Conservation (phyloP, 2,888 invertebrate genomes). For the Orthonevra nobilis region DNA sequence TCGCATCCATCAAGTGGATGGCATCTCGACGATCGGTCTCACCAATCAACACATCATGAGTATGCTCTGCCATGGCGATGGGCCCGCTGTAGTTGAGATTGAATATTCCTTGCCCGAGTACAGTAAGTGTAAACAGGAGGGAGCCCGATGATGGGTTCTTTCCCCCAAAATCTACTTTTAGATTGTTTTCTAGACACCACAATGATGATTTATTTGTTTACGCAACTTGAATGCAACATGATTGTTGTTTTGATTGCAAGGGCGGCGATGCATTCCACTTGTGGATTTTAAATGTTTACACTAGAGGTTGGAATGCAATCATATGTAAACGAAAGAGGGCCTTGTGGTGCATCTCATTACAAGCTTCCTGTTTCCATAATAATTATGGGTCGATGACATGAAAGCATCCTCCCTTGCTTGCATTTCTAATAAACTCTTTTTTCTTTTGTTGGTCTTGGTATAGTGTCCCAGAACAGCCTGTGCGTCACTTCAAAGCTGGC, state of each 20-base stretch:
- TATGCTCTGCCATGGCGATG: slow-evolving; percentile 86
- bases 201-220: slow-evolving; percentile 62
- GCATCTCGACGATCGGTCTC: slow-evolving; percentile 87
- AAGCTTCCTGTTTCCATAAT: slow-evolving; percentile 40
- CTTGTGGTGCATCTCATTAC: slow-evolving; percentile 43
- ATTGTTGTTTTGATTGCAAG: slow-evolving; percentile 60
- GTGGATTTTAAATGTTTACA: slow-evolving; percentile 57
- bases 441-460: slow-evolving; percentile 37
- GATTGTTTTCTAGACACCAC: neutral
- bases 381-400: slow-evolving; percentile 19
- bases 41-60: slow-evolving; percentile 88
- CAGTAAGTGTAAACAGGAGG: slow-evolving; percentile 82
- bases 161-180: neutral
- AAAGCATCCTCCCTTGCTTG: slow-evolving; percentile 13
- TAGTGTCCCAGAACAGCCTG: slow-evolving; percentile 86
- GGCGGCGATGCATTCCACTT: slow-evolving; percentile 57
- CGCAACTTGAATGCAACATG: slow-evolving; percentile 50
- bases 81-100: slow-evolving; percentile 88
- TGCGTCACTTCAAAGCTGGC: slow-evolving; percentile 89
- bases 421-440: neutral
- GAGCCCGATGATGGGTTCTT: slow-evolving; percentile 14
- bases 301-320: slow-evolving; percentile 8
- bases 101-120: slow-evolving; percentile 91
- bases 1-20: slow-evolving; percentile 90
- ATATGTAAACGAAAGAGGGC: slow-evolving; percentile 20